These are phyloP conservation scores for Rosalia funebris DNA, from an alignment of 2,888 invertebrate genomes.

Conservation along the genomic window DNA sequence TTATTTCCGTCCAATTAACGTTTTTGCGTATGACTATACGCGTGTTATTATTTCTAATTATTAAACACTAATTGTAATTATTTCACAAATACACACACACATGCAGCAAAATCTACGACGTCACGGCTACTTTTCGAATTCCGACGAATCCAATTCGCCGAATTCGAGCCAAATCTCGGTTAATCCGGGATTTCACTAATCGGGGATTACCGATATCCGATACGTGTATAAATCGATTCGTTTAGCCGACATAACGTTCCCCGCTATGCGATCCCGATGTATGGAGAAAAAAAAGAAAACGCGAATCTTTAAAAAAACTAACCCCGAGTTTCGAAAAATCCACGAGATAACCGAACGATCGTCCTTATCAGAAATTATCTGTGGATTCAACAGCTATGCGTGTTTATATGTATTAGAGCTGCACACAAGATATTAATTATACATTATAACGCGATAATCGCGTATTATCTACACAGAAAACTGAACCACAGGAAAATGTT, in stretches of 20 bases:
- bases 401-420: too few relatives aligned
- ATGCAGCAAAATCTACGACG: neutral
- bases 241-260: constrained; percentile 33
- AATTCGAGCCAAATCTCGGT: constrained; percentile 46
- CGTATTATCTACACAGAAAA: too few relatives aligned
- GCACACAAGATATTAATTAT: too few relatives aligned
- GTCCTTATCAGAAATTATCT: too few relatives aligned
- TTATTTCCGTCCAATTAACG: constrained; percentile 8
- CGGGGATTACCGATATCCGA: constrained; percentile 54
- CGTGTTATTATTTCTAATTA: neutral
- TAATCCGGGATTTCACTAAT: constrained; percentile 60
- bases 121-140: constrained; percentile 24
- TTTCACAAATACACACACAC: constrained; percentile 38
- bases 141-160: constrained; percentile 39
- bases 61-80: constrained; percentile 1
- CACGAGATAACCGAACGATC: too few relatives aligned
- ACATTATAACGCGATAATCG: too few relatives aligned
- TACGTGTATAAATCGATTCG: constrained; percentile 43
- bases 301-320: too few relatives aligned
- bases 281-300: too few relatives aligned
- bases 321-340: too few relatives aligned
- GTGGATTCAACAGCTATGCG: too few relatives aligned
- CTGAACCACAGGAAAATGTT: too few relatives aligned
- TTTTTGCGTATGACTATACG: constrained; percentile 3
- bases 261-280: too few relatives aligned